Base-by-base conservation (phyloP, 2,113 vertebrate genomes). In the Plecotus auritus region DNA sequence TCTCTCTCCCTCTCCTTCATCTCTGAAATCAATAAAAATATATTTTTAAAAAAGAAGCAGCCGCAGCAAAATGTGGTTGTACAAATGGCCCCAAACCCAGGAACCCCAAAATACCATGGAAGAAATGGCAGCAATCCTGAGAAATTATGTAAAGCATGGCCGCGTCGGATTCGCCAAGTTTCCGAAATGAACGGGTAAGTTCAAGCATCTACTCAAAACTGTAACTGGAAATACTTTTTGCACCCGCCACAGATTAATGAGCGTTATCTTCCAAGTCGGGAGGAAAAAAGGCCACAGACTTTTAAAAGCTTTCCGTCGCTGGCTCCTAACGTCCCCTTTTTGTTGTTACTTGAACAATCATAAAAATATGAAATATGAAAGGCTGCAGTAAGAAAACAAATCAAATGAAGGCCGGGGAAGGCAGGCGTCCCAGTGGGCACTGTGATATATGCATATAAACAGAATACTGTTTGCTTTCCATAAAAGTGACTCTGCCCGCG, bases 371-470 rank as follows among this genome's bases (percentile, higher is more conserved):
- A 93, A 94, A 42, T 67, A 85, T 5, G 49, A 70, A 67, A 81
- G 54, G 23, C 49, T 23, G 1, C 51, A 61, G 74, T 73, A 70
- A 74, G 86, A 78, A 91, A 85, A 51, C 56, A 84, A 92, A 87
- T 92, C 66, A n/a, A 80, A 95, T 51, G 78, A 86, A 87, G 69
- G 82, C 83, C 76, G 17, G 32, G 45, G 83, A 47, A 92, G 78
- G 64, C 56, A 51, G 88, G 76, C 69, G 61, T 45, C 91, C 90
- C 89, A 67, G 0, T 3, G 74, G 56, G 83, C 76, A 85, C 9
- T 64, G 64, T 51, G 66, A 85, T 67, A 0, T 5, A 20, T 23
- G 45, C 56, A 32, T 9, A 67, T 28, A 72, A 51, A 91, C 1
- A 78, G 32, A 90, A 86, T 76, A 76, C 90, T 45, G 2, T 78